Percentiles rank a stretch among this genome's conserved stretches.
Evolutionary conservation across 2,113 vertebrate genomes (phyloP).

Genomic region (Nipponia nippon): DNA sequence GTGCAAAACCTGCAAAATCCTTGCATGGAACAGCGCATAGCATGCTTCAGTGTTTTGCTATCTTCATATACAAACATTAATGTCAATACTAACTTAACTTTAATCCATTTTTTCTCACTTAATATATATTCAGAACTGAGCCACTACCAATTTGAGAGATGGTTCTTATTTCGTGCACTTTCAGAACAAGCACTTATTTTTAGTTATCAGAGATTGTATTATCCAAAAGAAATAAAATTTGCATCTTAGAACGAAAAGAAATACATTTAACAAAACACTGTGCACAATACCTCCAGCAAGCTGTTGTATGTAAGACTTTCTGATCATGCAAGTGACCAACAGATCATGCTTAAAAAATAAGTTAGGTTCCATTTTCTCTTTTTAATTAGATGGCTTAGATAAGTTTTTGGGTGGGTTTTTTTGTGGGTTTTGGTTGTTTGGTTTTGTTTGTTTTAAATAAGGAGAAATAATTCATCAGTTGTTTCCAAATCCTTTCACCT

Average conservation of each 20-base stretch:
- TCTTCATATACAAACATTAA: not conserved
- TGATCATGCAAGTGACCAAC: not conserved
- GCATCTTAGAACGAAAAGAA: not conserved
- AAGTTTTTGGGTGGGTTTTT: not conserved
- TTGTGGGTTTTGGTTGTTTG: not conserved
- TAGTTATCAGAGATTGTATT: not conserved
- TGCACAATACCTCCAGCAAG: not conserved
- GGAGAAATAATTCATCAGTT: not conserved
- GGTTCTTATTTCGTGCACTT: not conserved
- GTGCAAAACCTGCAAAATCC: not conserved
- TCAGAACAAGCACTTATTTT: not conserved
- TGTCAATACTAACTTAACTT: not conserved
- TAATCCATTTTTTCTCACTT: not conserved
- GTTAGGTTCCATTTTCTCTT: rapidly evolving
- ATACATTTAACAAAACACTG: not conserved
- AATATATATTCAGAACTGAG: not conserved
- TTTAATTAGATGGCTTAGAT: not conserved
- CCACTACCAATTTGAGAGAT: not conserved
- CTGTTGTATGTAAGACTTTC: not conserved
- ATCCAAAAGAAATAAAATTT: not conserved
- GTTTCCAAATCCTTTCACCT: not conserved
- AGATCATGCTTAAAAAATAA: not conserved
- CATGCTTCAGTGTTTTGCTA: not conserved
- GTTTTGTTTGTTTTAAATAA: not conserved
- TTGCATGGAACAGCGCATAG: not conserved